Evolutionary conservation across 2,888 invertebrate genomes (phyloP).

Genomic region (Labia minor): DNA sequence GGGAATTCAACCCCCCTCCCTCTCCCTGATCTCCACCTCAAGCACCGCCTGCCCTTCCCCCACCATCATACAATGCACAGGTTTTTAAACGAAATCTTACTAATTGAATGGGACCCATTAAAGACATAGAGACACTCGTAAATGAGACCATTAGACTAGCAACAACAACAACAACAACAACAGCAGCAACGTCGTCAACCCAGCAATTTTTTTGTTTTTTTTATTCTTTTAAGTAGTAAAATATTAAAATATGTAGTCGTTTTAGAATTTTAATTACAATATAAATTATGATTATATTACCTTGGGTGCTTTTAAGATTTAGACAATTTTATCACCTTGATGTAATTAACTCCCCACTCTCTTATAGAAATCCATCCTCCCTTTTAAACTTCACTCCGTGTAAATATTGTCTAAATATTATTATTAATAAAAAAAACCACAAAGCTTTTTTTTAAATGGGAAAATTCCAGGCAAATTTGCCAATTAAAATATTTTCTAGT

Average conservation of each 20-base stretch:
- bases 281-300: background rate
- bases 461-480: background rate
- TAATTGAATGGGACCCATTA: constrained; percentile 1
- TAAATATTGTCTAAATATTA: background rate
- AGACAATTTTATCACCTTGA: background rate
- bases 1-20: background rate
- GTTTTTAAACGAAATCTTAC: constrained; percentile 4
- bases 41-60: no score
- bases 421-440: background rate
- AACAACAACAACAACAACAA: background rate
- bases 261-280: background rate
- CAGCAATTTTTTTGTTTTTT: background rate
- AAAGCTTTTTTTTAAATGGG: background rate
- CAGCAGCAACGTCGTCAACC: background rate
- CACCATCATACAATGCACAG: no score
- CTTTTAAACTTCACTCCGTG: background rate
- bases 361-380: no score
- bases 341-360: background rate
- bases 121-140: constrained; percentile 13
- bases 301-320: background rate
- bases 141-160: background rate
- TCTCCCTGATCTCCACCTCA: no score
- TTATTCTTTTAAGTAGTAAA: background rate
- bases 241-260: background rate
- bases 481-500: background rate